Evolutionary conservation across 1,140 invertebrate genomes (phyloP).

Genomic region (Drosophila kanapiae): DNA sequence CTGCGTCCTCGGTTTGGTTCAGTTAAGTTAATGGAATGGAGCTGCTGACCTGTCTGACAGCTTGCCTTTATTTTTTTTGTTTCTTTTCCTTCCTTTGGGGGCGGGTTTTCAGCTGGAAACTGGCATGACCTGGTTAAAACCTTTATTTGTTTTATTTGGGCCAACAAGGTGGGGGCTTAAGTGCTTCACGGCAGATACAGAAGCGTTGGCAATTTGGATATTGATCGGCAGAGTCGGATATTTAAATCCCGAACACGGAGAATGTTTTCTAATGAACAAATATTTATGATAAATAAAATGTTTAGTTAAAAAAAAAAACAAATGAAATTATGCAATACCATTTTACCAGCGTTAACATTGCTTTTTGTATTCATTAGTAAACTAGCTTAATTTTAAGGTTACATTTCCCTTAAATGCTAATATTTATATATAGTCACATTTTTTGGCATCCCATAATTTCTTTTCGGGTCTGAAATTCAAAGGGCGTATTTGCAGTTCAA

Average conservation of each 20-base stretch:
- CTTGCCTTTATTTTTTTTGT: background rate
- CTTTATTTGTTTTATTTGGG: slow-evolving; percentile 28
- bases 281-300: no score
- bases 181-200: slow-evolving; percentile 5
- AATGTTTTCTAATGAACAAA: no score
- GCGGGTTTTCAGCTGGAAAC: slow-evolving; percentile 24
- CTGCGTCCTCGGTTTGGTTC: slow-evolving; percentile 20
- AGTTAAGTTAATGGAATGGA: slow-evolving; percentile 39
- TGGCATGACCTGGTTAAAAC: slow-evolving; percentile 38
- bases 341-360: no score
- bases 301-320: no score
- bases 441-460: no score
- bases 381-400: no score
- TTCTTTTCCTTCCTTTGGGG: slow-evolving; percentile 10
- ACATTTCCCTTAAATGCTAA: no score
- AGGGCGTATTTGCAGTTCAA: background rate
- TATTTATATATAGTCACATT: no score
- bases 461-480: background rate
- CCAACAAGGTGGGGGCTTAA: slow-evolving; percentile 8
- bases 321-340: no score
- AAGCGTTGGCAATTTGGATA: slow-evolving; percentile 15
- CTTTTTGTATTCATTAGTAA: no score
- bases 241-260: background rate
- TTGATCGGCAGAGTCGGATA: background rate
- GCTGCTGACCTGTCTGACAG: slow-evolving; percentile 42